Base-by-base conservation (phyloP, 1,140 invertebrate genomes). In the Brachystomella parvula region DNA sequence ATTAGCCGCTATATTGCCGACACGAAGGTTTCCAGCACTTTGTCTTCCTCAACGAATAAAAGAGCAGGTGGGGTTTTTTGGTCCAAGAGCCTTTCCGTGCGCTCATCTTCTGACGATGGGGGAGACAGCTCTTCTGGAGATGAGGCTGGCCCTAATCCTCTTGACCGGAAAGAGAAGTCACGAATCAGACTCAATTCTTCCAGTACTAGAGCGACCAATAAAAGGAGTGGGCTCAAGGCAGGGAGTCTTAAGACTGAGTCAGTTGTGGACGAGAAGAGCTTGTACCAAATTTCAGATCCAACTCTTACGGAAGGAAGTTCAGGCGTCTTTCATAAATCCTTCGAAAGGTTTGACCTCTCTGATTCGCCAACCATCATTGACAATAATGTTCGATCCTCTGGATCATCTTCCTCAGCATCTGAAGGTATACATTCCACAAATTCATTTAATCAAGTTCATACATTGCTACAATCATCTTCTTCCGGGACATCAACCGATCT, bases 121-220 rank as follows among this genome's bases (percentile, higher is more conserved):
- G 30, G 29, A n/a, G 69, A 71, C 21, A 68, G 66, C 57, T 71
- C 70, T 29, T 68, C 66, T 3, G 66, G 66, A 17, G 70, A 71
- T n/a, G 70, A 71, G 29, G 58, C 33, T 2, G 12, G n/a, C 26
- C 15, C 6, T 3, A 44, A 53, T 2, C 3, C 21, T 17, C 19
- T 44, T 26, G n/a, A 39, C 32, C 61, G 24, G 61, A 47, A 47
- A 26, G 26, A 58, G 24, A 35, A 28, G 19, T 26, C 26, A 29
- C 28, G 31, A 2, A 3, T 58, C 19, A 31, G 49, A 9, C 49
- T 53, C 49, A 53, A 53, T 24, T 15, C 49, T 53, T 44, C 39
- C 9, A n/a, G 9, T n/a, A 53, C 49, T 6, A 53, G n/a, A n/a
- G n/a, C 49, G 21, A 53, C 9, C 49, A 19, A 12, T 53, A 64